These are phyloP conservation scores for Bambusicola thoracicus DNA, from an alignment of 2,113 vertebrate species.

Conservation along the genomic window DNA sequence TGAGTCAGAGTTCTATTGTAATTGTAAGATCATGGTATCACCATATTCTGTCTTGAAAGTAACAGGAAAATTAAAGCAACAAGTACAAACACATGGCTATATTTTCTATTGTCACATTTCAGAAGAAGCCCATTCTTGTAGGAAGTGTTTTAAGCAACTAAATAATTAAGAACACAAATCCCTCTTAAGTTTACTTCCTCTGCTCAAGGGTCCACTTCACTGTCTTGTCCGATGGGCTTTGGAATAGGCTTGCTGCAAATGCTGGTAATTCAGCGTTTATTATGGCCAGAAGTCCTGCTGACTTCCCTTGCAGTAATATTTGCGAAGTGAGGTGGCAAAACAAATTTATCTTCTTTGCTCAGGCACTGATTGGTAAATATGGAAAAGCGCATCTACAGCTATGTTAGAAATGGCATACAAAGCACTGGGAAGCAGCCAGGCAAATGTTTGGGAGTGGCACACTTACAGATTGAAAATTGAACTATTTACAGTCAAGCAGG, in stretches of 20 bases:
- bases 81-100: not conserved
- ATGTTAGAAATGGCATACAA: not conserved
- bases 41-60: not conserved
- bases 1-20: not conserved
- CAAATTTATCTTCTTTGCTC: not conserved
- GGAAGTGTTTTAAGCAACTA: conserved; percentile 3
- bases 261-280: not conserved
- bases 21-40: not conserved
- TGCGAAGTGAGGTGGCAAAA: not conserved
- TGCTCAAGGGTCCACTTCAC: conserved; percentile 1
- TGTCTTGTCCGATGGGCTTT: not conserved
- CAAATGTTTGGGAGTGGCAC: conserved; percentile 1
- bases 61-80: not conserved
- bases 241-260: not conserved
- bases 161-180: not conserved
- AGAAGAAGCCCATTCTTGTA: not conserved
- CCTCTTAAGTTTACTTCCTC: conserved; percentile 26
- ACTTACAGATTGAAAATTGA: not conserved
- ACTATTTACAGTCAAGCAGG: conserved; percentile 21
- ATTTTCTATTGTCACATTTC: not conserved
- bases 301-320: not conserved
- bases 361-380: not conserved
- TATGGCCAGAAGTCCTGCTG: not conserved
- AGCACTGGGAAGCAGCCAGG: conserved; percentile 36
- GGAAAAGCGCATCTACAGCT: not conserved